Evolutionary conservation across 64 coral and sea anemone genomes (phyloP), one percentile per base, ranked within the genome.

Genomic region (Anthopleura sola): DNA sequence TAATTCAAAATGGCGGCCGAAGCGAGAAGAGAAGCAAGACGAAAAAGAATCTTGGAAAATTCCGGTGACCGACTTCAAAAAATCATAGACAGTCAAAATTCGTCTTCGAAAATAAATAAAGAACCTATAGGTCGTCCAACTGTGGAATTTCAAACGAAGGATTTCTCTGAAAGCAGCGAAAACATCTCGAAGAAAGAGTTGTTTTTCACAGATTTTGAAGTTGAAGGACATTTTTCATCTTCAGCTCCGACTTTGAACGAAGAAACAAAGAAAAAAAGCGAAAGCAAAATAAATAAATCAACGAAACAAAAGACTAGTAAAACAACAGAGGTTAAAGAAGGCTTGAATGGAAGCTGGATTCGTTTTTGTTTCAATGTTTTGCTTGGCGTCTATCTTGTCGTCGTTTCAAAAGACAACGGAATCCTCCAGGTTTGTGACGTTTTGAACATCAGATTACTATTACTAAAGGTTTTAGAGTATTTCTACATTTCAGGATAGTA

Each of bases 1-100:
- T 4, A 34, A 79, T 88, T 39, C 84, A 91, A 91, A 21, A 91
- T 91, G 89, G 83, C 89, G 78, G 76, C 75, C 75, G 84, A 68
- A 36, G 71, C 83, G 23, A 85, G 89, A 79, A 55, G 78, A 81
- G 83, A 56, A n/a, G 84, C 82, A 15, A 85, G 89, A 9, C 82
- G 83, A 66, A 87, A 80, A 80, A 60, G 85, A 49, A 11, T 91
- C 31, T 85, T 91, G 15, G 53, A 86, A 86, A 91, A 91, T 24
- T 49, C 74, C 11, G 50, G 75, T 57, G 16, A 23, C 23, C 84
- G 89, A 23, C 83, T 91, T 37, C 36, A 86, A 51, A 91, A 21
- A 86, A 91, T 91, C 47, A 33, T 91, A 39, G 83, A 78, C 39
- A 79, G 76, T 26, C 36, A 79, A 24, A 36, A 71, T 71, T 71